Percentiles rank a stretch among this genome's conserved stretches.
phyloP scores from a whole-genome alignment of 2,797 vertebrate genomes.

The Geotria australis region DNA sequence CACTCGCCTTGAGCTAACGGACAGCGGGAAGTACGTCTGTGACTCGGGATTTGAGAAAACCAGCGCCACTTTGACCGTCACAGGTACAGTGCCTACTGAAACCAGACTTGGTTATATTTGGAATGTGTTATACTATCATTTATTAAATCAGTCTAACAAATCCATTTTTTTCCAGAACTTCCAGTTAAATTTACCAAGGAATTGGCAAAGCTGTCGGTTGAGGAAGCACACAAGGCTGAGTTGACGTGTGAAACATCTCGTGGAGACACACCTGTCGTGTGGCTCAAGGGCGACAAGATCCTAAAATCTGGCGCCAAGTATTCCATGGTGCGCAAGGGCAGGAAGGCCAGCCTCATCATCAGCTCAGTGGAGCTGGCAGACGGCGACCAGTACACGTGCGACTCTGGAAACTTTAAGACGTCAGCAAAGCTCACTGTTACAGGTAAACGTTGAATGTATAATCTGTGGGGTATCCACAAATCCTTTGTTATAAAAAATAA shows the following conservation, averaged over 20 bases:
- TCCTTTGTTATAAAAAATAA: too few relatives aligned
- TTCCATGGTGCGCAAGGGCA: neutral
- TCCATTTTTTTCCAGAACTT: neutral
- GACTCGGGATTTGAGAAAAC: neutral
- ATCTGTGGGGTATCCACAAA: too few relatives aligned
- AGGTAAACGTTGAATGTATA: too few relatives aligned
- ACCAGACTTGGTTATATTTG: too few relatives aligned
- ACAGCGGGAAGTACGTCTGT: conserved; percentile 5
- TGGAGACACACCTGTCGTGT: neutral
- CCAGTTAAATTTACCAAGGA: conserved; percentile 1
- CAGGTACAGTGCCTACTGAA: conserved; percentile 10
- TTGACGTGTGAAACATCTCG: conserved; percentile 1
- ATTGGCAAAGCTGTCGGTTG: conserved; percentile 1
- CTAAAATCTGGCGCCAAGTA: conserved; percentile 1
- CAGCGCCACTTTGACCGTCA: conserved; percentile 12
- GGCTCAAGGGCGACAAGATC: neutral
- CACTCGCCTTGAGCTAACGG: conserved; percentile 14
- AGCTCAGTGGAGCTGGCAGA: neutral
- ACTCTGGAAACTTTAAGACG: neutral
- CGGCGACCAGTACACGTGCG: neutral
- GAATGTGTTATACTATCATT: too few relatives aligned
- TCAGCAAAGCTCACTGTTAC: neutral
- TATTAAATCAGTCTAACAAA: too few relatives aligned
- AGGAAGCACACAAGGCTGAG: neutral
- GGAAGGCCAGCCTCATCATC: neutral